Evolutionary conservation across 2,888 invertebrate species (phyloP), one percentile per base, ranked within the genome.

Genomic region (Chymomyza caudatula): DNA sequence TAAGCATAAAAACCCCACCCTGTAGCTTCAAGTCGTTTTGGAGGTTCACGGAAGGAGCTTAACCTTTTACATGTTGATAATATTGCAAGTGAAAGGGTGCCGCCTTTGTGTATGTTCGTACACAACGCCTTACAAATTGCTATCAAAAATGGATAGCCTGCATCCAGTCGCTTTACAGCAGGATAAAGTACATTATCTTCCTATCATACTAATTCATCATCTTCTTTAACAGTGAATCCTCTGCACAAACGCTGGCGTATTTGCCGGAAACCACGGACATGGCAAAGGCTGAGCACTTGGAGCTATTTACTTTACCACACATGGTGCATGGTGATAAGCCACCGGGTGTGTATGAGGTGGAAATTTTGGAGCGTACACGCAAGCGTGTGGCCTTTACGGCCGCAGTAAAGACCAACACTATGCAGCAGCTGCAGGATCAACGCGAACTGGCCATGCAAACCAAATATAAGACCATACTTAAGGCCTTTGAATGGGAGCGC

Each of bases 401-500:
- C 42, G 89, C 92, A 1, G 89, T 94, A 0, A 84, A 85, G 59
- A 92, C 93, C 2, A 92, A 92, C 17, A 89, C 93, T 17, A 63
- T 60, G 60, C 91, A 92, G 65, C 89, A 91, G 23, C 89, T 89
- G 81, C 92, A 93, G 78, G 93, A 93, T 85, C 93, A 93, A 78
- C 77, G 76, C 4, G 67, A 78, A 8, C 53, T 72, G 2, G 68
- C 67, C 0, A 69, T 76, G 0, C 64, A 66, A n/a, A 71, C 70
- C 8, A 91, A 92, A 57, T 91, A 94, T 3, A 91, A 92, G 11
- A 91, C 91, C n/a, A 93, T 96, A 79, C 92, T 96, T 71, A 93
- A 93, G 56, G 94, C 95, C n/a, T 92, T 97, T 72, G 96, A 96
- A 89, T 92, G 94, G 67, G 94, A 96, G 76, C 94, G 96, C 85